Conservation (phyloP, 2,113 vertebrate species). For the Clarias macrocephalus region DNA sequence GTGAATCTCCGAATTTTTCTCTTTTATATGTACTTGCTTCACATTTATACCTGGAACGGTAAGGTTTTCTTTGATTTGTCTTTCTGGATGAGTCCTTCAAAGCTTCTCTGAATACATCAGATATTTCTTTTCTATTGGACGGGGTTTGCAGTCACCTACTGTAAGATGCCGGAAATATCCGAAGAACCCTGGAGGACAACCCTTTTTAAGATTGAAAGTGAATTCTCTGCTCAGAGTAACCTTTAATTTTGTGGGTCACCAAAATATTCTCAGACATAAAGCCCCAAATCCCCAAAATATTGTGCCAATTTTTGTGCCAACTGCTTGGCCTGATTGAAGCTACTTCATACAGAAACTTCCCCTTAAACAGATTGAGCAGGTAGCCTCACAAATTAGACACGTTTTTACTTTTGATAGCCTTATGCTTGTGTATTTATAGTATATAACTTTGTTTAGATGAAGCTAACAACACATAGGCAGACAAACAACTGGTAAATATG, state of each 20-base stretch:
- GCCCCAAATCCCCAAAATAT: neutral
- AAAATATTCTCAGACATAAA: slow-evolving; percentile 16
- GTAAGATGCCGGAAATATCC: slow-evolving; percentile 3
- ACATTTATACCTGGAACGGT: neutral
- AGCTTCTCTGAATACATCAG: neutral
- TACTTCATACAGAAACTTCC: neutral
- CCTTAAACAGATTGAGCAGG: slow-evolving; percentile 5
- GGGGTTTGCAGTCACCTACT: neutral
- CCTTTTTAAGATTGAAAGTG: neutral
- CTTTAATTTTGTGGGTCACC: neutral
- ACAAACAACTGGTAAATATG: slow-evolving; percentile 31
- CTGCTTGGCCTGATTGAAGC: neutral
- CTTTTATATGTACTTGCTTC: neutral
- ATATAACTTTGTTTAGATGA: slow-evolving; percentile 21
- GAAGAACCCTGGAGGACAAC: neutral
- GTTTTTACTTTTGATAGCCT: slow-evolving; percentile 13
- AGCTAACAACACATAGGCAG: slow-evolving; percentile 24
- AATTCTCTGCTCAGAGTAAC: neutral
- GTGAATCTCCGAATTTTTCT: neutral
- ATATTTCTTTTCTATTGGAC: neutral
- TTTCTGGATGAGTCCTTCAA: neutral
- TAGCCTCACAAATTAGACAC: slow-evolving; percentile 8
- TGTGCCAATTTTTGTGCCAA: neutral
- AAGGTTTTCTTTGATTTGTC: neutral
- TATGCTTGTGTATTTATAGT: slow-evolving; percentile 34